phyloP scores from a whole-genome alignment of 2,797 vertebrate species.

The Prunella strophiata region DNA sequence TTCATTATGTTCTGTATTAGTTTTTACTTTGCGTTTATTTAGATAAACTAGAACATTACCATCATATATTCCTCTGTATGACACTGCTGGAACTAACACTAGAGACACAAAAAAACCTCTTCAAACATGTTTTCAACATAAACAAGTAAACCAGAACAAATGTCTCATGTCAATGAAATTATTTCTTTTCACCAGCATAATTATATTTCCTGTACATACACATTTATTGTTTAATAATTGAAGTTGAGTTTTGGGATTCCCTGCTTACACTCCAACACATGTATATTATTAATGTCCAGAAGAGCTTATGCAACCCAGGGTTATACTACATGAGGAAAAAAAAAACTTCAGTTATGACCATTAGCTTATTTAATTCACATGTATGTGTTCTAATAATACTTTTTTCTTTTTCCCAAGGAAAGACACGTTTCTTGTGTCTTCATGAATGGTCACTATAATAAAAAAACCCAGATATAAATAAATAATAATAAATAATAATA shows the following conservation, averaged over 20 bases:
- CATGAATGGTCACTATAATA: not conserved
- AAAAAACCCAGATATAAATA: too few relatives aligned
- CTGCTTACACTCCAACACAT: not conserved
- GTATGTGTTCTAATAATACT: not conserved
- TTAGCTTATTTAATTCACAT: not conserved
- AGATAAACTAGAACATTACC: slow-evolving; percentile 48
- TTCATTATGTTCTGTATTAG: not conserved
- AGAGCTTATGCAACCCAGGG: not conserved
- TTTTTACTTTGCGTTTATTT: slow-evolving; percentile 66
- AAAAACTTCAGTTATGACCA: not conserved
- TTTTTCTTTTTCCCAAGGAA: not conserved
- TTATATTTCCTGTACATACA: slow-evolving; percentile 10
- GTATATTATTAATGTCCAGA: not conserved
- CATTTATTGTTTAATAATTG: slow-evolving; percentile 14
- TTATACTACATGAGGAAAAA: not conserved
- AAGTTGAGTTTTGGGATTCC: not conserved
- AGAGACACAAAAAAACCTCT: slow-evolving; percentile 41
- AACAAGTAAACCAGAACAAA: slow-evolving; percentile 31
- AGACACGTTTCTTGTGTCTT: not conserved
- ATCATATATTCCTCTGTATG: slow-evolving; percentile 29
- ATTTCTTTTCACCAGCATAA: not conserved
- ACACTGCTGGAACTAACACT: slow-evolving; percentile 20
- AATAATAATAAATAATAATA: too few relatives aligned
- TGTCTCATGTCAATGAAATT: not conserved
- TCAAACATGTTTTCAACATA: slow-evolving; percentile 73